Evolutionary conservation across 2,113 vertebrate genomes (phyloP), one percentile per base, ranked within the genome.

Genomic region (Halichoerus grypus): DNA sequence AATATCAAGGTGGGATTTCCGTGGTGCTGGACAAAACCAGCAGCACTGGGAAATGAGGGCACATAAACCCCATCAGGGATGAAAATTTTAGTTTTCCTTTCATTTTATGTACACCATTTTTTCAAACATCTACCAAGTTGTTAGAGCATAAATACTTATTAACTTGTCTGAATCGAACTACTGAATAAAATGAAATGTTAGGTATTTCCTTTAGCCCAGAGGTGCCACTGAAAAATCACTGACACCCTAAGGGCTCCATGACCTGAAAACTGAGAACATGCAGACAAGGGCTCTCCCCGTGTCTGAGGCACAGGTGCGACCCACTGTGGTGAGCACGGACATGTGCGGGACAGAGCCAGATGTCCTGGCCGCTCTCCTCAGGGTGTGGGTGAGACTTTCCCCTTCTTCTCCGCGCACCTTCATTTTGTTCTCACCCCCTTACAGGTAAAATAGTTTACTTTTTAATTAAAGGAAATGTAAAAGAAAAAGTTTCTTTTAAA

Each of bases 321-420:
- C 14, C 33, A 13, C 16, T 15, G 12, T 16, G 61, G 6, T 13
- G 19, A 55, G 67, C 19, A 13, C 0, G 10, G 6, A 16, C 4
- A 3, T 2, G 28, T 19, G 22, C 14, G 16, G 33, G 46, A 7
- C 18, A 46, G 1, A 12, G 49, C 36, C 69, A 6, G 57, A 4
- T 1, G 33, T 49, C 69, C 39, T 3, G 0, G 36, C 7, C 0
- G 4, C 49, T 67, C 87, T 11, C 2, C 9, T 12, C 21, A 2
- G 46, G 28, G 8, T 0, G 42, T 16, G 51, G 3, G 4, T 4
- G 0, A 39, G 13, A 21, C n/a, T 2, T 3, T 1, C 5, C 4
- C 15, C 6, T n/a, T 49, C 46, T 16, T 39, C 39, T 53, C 59
- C n/a, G 31, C 6, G n/a, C 15, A 19, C 28, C 21, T 24, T 67